Evolutionary conservation across 2,888 invertebrate genomes (phyloP), one percentile per base, ranked within the genome.

Genomic region (Pilophorus perplexus): DNA sequence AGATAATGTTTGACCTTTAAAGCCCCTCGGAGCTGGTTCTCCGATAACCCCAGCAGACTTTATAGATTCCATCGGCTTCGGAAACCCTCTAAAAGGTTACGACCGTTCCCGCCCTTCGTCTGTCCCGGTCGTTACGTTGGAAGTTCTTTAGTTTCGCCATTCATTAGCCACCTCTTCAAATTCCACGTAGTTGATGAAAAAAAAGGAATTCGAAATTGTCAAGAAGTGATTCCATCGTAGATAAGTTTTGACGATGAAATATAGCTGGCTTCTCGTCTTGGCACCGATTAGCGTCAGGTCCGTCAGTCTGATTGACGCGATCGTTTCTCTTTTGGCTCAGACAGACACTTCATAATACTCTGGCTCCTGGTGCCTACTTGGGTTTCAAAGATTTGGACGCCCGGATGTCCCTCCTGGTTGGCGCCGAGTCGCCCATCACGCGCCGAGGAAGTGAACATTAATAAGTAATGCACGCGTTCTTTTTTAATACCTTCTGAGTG

Each of bases 221-320:
- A n/a, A n/a, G n/a, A n/a, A n/a, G n/a, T n/a, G n/a, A n/a, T n/a
- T n/a, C n/a, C n/a, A n/a, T n/a, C n/a, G n/a, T n/a, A n/a, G n/a
- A n/a, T n/a, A n/a, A n/a, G n/a, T n/a, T n/a, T n/a, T n/a, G n/a
- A n/a, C n/a, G n/a, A 59, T 59, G 59, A 59, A 59, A 59, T 59
- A 59, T 59, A 33, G 59, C 42, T 42, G 25, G 5, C 2, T 14
- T 18, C 42, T 22, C 42, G 42, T 62, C 28, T n/a, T 20, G 62
- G 25, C 62, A 33, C 62, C 62, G 46, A 62, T 62, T 62, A 62
- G 46, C 62, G 62, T 62, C 62, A 33, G 23, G 22, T 44, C 62
- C 62, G 62, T 62, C 62, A 62, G 23, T 20, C 28, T 62, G 62
- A 62, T 46, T 38, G 62, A 62, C 62, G 62, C 18, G 48, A 18